Evolutionary conservation across 2,888 invertebrate species (phyloP), one percentile per base, ranked within the genome.

Genomic region (Nemotelus pantherinus): DNA sequence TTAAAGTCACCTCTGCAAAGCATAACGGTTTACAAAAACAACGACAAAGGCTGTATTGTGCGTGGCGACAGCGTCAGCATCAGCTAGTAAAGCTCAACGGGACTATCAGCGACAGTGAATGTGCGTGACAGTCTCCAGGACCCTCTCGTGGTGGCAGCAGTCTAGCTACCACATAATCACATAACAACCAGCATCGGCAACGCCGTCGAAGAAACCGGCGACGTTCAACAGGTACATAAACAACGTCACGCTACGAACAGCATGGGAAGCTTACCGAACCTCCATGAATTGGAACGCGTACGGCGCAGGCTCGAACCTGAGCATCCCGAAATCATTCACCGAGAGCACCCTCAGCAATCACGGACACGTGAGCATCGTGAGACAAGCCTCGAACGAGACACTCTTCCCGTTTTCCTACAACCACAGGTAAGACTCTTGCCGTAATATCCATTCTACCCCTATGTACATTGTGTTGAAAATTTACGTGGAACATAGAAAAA

Each of bases 201-300:
- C 53, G 45, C 41, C 70, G 60, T 60, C 48, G 74, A n/a, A 25
- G 63, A 67, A 2, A 53, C 55, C n/a, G 44, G 57, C 71, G 47
- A 60, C 63, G 44, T 48, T 74, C 74, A 74, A 74, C 74, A 74
- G 74, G 74, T 74, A 63, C n/a, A 60, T 70, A 25, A 25, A 25
- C 70, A 70, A 70, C 70, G 55, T 10, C 50, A 55, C 9, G 41
- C 41, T 10, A n/a, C 4, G 9, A n/a, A 47, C 67, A 82, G 77
- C 47, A 92, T 92, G 92, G 92, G 92, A 76, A 92, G 92, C 82
- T 84, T 92, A 82, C 92, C 92, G 80, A 92, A 92, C 86, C 85
- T 92, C 78, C 91, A 91, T 83, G 91, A 91, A 83, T 86, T 92
- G 83, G 89, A 89, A 80, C 83, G 84, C 63, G 84, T 84, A 75